Evolutionary conservation across 2,888 invertebrate genomes (phyloP), one percentile per base, ranked within the genome.

Genomic region (Lasius fuliginosus): DNA sequence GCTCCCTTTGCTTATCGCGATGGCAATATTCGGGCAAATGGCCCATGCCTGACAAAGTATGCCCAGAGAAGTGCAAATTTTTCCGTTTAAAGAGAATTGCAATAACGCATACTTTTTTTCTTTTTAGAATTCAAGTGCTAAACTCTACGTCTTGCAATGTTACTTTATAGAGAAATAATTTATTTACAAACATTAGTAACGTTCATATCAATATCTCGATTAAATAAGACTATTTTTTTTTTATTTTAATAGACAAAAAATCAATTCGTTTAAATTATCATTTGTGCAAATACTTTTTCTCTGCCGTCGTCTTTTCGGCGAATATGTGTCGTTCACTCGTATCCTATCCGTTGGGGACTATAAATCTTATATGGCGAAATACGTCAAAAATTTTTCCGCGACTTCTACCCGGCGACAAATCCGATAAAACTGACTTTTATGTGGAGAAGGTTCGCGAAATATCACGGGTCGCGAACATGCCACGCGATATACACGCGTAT

Each of bases 341-440:
- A n/a, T 58, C 30, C 12, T 30, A 18, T 68, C 30, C 30, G 30
- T 42, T 46, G 40, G 49, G 42, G n/a, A 11, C 40, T n/a, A 23
- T 64, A 46, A 76, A 75, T 69, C 76, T 49, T 46, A 33, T 46
- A 81, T 40, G 60, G 53, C 15, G 42, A 53, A 23, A 53, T 46
- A 58, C 33, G 65, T 69, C 68, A 40, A 74, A 77, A 82, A 73
- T 82, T 58, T 82, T 36, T 68, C 84, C n/a, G 60, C 27, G 64
- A 83, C 60, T 64, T 85, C 82, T 64, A 71, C 74, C 64, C 58
- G 65, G 30, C 69, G 33, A 49, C 36, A 58, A 76, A 76, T 83
- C 67, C 81, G 64, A 86, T 86, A 86, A 86, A 73, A 56, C 68
- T 56, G 58, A 71, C 68, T 75, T 83, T 84, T 81, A 49, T 53